Percentiles rank a stretch among this genome's conserved stretches.
Conservation (phyloP, 2,113 vertebrate genomes). For the Brachyistius frenatus region DNA sequence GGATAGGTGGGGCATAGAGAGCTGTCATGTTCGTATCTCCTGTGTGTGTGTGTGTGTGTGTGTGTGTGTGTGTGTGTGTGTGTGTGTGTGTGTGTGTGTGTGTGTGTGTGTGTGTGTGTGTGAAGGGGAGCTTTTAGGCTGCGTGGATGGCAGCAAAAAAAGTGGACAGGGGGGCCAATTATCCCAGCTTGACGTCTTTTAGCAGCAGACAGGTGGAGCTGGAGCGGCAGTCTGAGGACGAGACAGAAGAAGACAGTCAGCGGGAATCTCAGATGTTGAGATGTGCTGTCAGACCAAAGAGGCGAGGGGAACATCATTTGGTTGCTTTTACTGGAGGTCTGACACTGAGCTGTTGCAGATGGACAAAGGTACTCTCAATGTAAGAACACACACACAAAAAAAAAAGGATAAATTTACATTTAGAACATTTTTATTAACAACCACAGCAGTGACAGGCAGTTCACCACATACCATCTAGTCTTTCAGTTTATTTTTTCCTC, state of each 20-base stretch:
- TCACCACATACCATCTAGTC: constrained; percentile 26
- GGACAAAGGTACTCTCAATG: constrained; percentile 24
- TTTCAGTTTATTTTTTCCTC: constrained; percentile 28
- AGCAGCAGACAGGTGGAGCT: constrained; percentile 56
- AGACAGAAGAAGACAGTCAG: constrained; percentile 60
- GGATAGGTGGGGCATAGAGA: constrained; percentile 39
- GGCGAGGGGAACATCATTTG: constrained; percentile 25
- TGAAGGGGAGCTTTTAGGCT: constrained; percentile 59
- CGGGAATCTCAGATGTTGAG: constrained; percentile 60
- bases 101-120: not conserved
- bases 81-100: constrained; percentile 16
- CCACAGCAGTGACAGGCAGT: not conserved
- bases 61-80: not conserved
- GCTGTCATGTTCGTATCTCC: constrained; percentile 56
- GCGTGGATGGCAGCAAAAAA: constrained; percentile 50
- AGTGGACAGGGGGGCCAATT: constrained; percentile 75
- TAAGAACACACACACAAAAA: constrained; percentile 11
- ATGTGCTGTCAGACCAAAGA: constrained; percentile 45
- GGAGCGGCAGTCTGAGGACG: constrained; percentile 53
- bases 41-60: constrained; percentile 12
- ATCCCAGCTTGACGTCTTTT: constrained; percentile 72
- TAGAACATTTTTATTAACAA: not conserved
- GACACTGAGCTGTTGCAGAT: constrained; percentile 15
- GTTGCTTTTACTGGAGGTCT: constrained; percentile 31
- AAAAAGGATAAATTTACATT: not conserved